Conservation (phyloP, 1,140 invertebrate genomes). For the Acromyrmex echinatior region DNA sequence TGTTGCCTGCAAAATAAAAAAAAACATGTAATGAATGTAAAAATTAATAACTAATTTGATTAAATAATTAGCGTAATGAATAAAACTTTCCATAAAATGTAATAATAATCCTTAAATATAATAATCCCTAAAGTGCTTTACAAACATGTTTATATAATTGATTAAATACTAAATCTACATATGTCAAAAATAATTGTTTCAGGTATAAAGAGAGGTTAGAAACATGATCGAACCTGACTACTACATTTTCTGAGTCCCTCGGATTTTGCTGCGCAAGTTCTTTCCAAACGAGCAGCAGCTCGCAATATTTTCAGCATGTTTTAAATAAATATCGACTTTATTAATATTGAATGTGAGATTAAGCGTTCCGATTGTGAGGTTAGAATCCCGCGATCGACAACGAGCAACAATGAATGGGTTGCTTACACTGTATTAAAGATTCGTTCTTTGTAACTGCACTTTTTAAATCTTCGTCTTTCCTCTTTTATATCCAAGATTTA, state of each 20-base stretch:
- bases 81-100: constrained; percentile 1
- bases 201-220: constrained; percentile 6
- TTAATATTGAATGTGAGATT: constrained; percentile 8
- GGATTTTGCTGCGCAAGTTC: not conserved
- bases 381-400: not conserved
- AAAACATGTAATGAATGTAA: not conserved
- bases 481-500: not conserved
- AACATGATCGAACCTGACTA: constrained; percentile 31
- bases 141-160: not conserved
- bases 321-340: constrained; percentile 20
- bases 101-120: not conserved
- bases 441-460: not conserved
- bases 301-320: constrained; percentile 40
- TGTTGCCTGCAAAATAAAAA: not conserved
- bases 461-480: not conserved
- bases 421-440: not conserved
- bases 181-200: not conserved
- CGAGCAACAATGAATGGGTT: not conserved
- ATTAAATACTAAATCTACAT: constrained; percentile 22
- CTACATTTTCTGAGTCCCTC: constrained; percentile 4
- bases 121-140: not conserved
- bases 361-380: not conserved
- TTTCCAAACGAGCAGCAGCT: not conserved
- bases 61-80: not conserved
- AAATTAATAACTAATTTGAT: not conserved